Base-by-base conservation (phyloP, 2,888 invertebrate species). In the Bhutanitis thaidina region DNA sequence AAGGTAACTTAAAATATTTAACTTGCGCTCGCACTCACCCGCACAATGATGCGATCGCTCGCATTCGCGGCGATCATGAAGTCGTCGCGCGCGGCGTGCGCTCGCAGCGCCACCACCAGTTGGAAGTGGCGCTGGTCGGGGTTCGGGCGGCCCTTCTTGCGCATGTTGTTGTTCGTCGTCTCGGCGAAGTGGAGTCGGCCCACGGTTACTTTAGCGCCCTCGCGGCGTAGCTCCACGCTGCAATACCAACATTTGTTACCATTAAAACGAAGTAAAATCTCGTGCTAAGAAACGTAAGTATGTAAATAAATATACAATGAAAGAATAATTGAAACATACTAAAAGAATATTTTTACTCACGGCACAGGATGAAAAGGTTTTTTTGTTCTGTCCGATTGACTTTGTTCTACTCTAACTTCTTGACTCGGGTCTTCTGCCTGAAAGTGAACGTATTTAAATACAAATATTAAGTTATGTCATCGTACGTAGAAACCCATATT, bases 41-140 rank as follows among this genome's bases (percentile, higher is more conserved):
- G 91, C 47, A 99, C 99, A 60, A 99, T 99, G 63, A 99, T 98
- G 69, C 96, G 93, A 75, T 99, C 98, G 43, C 98, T 98, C 0
- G 96, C 96, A 61, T 97, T 96, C 14, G 97, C 96, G 15, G 95
- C 93, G 0, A 97, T 90, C 3, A 95, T 95, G 70, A 94, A 96
- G 68, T 95, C 94, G 0, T 93, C 93, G 50, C 95, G 95, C 0
- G 93, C 91, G 2, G 95, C 94, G 69, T 98, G 97, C 0, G 98
- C 99, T 61, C 97, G 94, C 15, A 99, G 87, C 0, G 96, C 96
- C 15, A 98, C 98, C 8, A 98, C 97, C 56, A 99, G 90, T 79
- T 97, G 96, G 79, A 99, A 98, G 85, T 98, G 99, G 56, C 98
- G 92, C 86, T 99, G 99, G 84, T 99, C 99, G 0, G 99, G 99